phyloP scores from a whole-genome alignment of 37 sponge, comb jelly and placozoan species.

The Spongilla lacustris region DNA sequence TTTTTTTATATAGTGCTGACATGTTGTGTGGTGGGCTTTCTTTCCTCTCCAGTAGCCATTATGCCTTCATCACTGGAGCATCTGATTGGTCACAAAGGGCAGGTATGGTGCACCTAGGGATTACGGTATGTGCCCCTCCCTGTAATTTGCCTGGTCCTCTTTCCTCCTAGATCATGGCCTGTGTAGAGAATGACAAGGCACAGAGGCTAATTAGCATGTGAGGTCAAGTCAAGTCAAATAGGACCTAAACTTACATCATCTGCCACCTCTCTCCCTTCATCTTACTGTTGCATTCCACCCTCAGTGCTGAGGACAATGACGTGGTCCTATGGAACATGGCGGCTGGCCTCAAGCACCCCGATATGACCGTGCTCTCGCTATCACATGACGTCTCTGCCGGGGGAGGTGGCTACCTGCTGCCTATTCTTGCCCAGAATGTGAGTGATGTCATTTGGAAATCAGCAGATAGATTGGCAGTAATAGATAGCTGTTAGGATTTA shows the following conservation, averaged over 20 bases:
- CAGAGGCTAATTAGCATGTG: slow-evolving; percentile 40
- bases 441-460: slow-evolving; percentile 8
- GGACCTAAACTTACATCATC: too few relatives aligned
- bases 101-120: slow-evolving; percentile 16
- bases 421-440: slow-evolving; percentile 43
- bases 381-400: not conserved
- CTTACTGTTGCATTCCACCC: not conserved
- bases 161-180: slow-evolving; percentile 35
- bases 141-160: not conserved
- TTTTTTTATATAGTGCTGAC: not conserved
- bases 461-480: too few relatives aligned
- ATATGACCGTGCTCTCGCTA: slow-evolving; percentile 1
- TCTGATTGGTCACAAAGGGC: slow-evolving; percentile 61
- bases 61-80: slow-evolving; percentile 27
- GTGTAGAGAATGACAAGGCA: slow-evolving; percentile 5
- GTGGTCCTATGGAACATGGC: slow-evolving; percentile 39
- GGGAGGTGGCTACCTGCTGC: slow-evolving; percentile 8
- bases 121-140: not conserved
- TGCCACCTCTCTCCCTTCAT: not conserved
- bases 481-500: too few relatives aligned
- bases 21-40: not conserved
- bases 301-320: slow-evolving; percentile 41
- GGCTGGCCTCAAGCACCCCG: slow-evolving; percentile 13
- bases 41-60: not conserved
- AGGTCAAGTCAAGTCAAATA: too few relatives aligned